Base-by-base conservation (phyloP, 2,888 invertebrate species). In the Euzophera pinguis region DNA sequence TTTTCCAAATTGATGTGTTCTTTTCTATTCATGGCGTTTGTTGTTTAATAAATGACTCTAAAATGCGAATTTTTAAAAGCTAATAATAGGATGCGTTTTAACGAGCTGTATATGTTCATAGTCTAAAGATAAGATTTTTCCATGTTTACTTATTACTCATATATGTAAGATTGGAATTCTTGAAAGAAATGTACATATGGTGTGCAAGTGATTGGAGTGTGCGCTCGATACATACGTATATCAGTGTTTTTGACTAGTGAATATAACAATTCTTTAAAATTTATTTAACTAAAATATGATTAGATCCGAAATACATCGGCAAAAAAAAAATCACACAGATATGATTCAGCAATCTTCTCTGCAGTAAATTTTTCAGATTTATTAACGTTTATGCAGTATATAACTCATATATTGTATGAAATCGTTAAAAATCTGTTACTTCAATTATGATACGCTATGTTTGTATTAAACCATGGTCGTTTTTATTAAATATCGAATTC, bases 121-220 rank as follows among this genome's bases (percentile, higher is more conserved):
- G 9, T 37, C 32, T 50, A 51, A 43, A 50, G 50, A 54, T 61
- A 58, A 59, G 54, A 59, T 56, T 61, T 58, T 57, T 59, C 59
- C 53, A 60, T 61, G 57, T 64, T 64, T 62, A 63, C 63, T 47
- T 63, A 65, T 60, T 62, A 61, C 60, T 61, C 60, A 58, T 54
- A 49, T 54, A 47, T 53, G 55, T 59, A 51, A 39, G 53, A 48
- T 56, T 53, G 57, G 55, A 50, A 50, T 52, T 45, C 57, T 56
- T 48, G 29, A 47, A 49, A 60, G 50, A 58, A 52, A 56, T 58
- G 61, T 60, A 58, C 58, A 59, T 53, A 52, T 58, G 27, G 54
- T 38, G 53, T 32, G 56, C 53, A 39, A 47, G 38, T 14, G 14
- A 53, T 37, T 39, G 54, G 59, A 16, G 8, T 55, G 55, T 56